Base-by-base conservation (phyloP, 2,888 invertebrate species). In the Nephrocerus scutellatus region DNA sequence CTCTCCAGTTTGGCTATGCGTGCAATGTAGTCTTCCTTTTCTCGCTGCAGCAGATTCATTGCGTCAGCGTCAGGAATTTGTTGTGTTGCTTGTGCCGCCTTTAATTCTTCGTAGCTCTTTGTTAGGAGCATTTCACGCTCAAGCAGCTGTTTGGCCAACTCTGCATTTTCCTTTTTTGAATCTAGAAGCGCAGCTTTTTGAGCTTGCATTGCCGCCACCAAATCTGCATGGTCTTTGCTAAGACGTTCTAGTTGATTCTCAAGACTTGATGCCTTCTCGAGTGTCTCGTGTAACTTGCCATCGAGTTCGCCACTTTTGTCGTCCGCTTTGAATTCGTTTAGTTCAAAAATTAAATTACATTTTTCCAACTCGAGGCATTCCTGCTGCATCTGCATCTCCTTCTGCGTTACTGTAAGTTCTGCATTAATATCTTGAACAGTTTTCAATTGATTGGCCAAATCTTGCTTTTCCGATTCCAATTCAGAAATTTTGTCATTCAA, bases 401-500 rank as follows among this genome's bases (percentile, higher is more conserved):
- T 62, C 5, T 54, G 46, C 9, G 45, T 48, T 4, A 34, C 38
- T 3, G 39, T 36, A 24, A 69, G 64, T 6, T 61, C 36, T 21
- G 66, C 53, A 40, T 54, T 54, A 7, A 44, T 36, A 18, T 57
- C 58, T 49, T 70, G 64, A 4, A 57, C 43, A 3, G 45, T 40
- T 15, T 51, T 46, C 5, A 62, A 43, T 39, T 59, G 48, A 12
- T 53, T 51, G 4, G 46, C 39, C 4, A 56, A 31, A n/a, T 53
- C 47, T 9, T 52, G 49, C 20, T 59, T 59, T 44, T 58, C 58
- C 6, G 49, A 44, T 23, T 59, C 57, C 3, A 63, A 70, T 30
- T 67, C 66, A 20, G 70, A 62, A 7, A 79, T 63, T 49, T 77
- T 74, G 30, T 70, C 70, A 51, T 76, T 72, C 53, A 77, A 70